Evolutionary conservation across 2,113 vertebrate species (phyloP).

Genomic region (Rhinogobius similis): DNA sequence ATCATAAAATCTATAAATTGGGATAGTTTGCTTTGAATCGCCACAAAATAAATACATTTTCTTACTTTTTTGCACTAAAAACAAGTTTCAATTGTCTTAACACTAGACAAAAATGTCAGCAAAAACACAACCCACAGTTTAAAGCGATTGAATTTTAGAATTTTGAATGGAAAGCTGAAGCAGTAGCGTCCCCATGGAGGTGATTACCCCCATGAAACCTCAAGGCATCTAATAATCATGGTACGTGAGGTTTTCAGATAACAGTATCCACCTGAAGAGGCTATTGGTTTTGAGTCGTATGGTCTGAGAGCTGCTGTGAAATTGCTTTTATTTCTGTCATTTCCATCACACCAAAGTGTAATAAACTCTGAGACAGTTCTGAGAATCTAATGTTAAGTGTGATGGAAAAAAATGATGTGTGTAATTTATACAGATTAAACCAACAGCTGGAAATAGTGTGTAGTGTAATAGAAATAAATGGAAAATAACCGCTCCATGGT

Average conservation of each 20-base stretch:
- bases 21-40: neutral
- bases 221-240: neutral
- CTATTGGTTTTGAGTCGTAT: neutral
- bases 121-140: too few species aligned
- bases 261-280: neutral
- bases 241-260: neutral
- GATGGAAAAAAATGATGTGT: neutral
- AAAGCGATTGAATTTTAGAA: too few species aligned
- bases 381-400: neutral
- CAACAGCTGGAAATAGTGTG: neutral
- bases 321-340: constrained; percentile 4
- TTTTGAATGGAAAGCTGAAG: too few species aligned
- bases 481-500: neutral
- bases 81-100: neutral
- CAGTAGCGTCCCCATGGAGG: too few species aligned
- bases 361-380: neutral
- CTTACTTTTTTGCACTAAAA: too few species aligned
- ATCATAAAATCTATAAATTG: too few species aligned
- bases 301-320: neutral
- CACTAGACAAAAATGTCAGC: too few species aligned
- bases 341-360: neutral
- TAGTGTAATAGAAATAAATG: neutral
- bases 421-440: neutral
- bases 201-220: neutral
- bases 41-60: neutral